These are phyloP conservation scores for Therioaphis trifolii DNA, from an alignment of 2,888 invertebrate species.

Conservation along the genomic window DNA sequence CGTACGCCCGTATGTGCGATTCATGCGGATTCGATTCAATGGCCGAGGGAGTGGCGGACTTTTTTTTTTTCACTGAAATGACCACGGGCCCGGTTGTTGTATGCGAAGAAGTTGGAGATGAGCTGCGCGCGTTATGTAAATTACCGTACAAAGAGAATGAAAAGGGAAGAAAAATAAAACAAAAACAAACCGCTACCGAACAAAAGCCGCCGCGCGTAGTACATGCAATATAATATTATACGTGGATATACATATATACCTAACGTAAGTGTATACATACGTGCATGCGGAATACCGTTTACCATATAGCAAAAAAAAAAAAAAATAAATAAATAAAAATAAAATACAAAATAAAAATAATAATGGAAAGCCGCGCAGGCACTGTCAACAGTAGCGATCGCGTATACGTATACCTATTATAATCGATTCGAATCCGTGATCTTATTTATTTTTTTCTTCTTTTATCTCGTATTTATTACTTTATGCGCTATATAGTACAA, in stretches of 20 bases:
- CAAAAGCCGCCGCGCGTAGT: slow-evolving; percentile 42
- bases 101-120: slow-evolving; percentile 23
- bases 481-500: not conserved
- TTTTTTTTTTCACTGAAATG: not conserved
- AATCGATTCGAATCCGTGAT: slow-evolving; percentile 57
- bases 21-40: slow-evolving; percentile 55
- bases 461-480: not conserved
- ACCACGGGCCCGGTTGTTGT: not conserved
- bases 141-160: not conserved
- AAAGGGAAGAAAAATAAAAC: too few species aligned
- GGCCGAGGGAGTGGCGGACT: too few species aligned
- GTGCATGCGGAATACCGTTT: slow-evolving; percentile 6
- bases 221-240: slow-evolving; percentile 1
- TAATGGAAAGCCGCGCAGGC: slow-evolving; percentile 38
- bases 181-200: slow-evolving; percentile 34
- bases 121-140: slow-evolving; percentile 47
- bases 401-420: slow-evolving; percentile 28
- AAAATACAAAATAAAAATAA: not conserved
- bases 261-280: not conserved
- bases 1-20: not conserved
- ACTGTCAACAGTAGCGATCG: slow-evolving; percentile 25
- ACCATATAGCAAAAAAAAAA: not conserved
- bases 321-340: not conserved
- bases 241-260: not conserved
- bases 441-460: slow-evolving; percentile 8